phyloP scores from a whole-genome alignment of 2,113 vertebrate species.

The Eptesicus fuscus region DNA sequence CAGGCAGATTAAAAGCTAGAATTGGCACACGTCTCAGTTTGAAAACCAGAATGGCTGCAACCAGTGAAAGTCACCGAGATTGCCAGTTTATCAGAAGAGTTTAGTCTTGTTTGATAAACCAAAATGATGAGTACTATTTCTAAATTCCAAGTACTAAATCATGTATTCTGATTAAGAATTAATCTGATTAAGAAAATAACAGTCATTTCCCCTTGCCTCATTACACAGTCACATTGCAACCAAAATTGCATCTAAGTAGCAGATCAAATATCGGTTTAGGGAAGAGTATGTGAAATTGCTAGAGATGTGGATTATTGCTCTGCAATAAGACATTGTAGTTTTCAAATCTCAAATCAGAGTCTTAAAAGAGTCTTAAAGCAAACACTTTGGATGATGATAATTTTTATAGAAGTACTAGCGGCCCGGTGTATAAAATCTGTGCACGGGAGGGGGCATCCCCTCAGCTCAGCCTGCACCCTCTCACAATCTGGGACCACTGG shows the following conservation, averaged over 20 bases:
- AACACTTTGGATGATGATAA: conserved; percentile 34
- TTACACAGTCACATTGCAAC: conserved; percentile 22
- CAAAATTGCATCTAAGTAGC: not conserved
- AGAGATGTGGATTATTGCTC: not conserved
- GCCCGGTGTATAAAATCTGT: too few relatives aligned
- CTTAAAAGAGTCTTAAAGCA: conserved; percentile 1
- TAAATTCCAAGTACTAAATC: not conserved
- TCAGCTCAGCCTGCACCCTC: too few relatives aligned
- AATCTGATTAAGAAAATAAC: conserved; percentile 46
- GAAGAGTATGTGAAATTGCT: conserved; percentile 10
- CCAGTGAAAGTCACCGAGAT: not conserved
- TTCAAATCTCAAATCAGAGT: not conserved
- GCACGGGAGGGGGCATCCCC: too few relatives aligned
- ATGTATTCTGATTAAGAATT: conserved; percentile 37
- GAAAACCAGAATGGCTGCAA: conserved; percentile 20
- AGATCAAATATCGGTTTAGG: not conserved
- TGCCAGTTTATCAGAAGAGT: not conserved
- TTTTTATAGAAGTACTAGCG: not conserved
- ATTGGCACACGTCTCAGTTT: conserved; percentile 29
- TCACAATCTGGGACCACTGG: too few relatives aligned
- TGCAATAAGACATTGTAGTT: not conserved
- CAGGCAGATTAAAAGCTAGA: conserved; percentile 58
- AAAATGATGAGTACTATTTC: conserved; percentile 21
- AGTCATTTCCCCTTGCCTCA: not conserved
- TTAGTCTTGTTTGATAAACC: not conserved